Evolutionary conservation across 2,797 vertebrate species (phyloP), one percentile per base, ranked within the genome.

Genomic region (Gobionotothen gibberifrons): DNA sequence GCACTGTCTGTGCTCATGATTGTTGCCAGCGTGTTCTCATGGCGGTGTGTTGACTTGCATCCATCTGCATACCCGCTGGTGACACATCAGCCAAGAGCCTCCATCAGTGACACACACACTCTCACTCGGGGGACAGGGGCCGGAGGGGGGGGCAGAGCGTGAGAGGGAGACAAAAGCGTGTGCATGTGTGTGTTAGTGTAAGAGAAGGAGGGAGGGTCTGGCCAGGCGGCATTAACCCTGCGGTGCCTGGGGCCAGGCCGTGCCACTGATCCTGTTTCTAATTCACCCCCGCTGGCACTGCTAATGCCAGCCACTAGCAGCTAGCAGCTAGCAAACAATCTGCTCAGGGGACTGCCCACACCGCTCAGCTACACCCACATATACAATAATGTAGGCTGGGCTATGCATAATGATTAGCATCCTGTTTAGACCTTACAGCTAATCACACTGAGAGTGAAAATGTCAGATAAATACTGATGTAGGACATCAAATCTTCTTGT

Each of bases 171-270:
- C 49, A 69, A 73, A 59, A 40, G 68, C 65, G 74, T 78, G 69
- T 60, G 63, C 32, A 36, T 36, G 32, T 36, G 32, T 36, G 32
- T 36, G 32, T 36, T 36, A 36, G 32, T 36, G 32, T 36, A 36
- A 36, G 32, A 36, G 32, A 36, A 36, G 32, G 32, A 36, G 32
- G 32, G 32, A 75, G 69, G 70, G 76, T 74, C 82, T 90, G 87
- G 88, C 92, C 87, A 86, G 87, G 88, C 87, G 79, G 87, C 90
- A 89, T 94, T 94, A 94, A 93, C 94, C 92, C 93, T 68, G 74
- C 78, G 39, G 73, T 81, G 88, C 88, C 87, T 85, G 85, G 83
- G 89, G 91, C 89, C 85, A 86, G 87, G 78, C 78, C 69, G 39
- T 91, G 89, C 87, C 85, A 89, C 87, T 85, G 88, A 93, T 93